Evolutionary conservation across 2,888 invertebrate genomes (phyloP), one percentile per base, ranked within the genome.

Genomic region (Himalopsyche kuldschensis): DNA sequence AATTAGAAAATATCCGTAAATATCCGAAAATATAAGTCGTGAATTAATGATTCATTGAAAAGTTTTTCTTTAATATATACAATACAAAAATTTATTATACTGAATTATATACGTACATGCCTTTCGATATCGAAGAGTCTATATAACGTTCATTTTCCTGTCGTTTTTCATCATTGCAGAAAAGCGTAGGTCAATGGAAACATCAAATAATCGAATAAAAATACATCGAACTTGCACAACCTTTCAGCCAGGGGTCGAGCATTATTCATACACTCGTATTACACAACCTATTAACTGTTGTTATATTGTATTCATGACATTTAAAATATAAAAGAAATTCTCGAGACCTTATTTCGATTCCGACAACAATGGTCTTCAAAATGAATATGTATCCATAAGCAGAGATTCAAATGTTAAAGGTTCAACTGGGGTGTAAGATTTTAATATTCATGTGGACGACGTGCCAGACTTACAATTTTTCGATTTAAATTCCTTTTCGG

Each of bases 251-350:
- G 20, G 20, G 55, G 55, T 55, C 55, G 55, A 20, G 24, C 20
- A 55, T n/a, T 55, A 55, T 55, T 55, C 55, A 55, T 55, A n/a
- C 20, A 6, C 6, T 24, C 20, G 10, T 55, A 55, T 20, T 20
- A 55, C 5, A 55, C 55, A 55, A 55, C 55, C 55, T 55, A 55
- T 55, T 55, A 55, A 55, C 55, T 20, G 48, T 78, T 78, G 35
- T 78, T 78, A 55, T 83, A 78, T 81, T 80, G 79, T 84, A 81
- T 84, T 81, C 84, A 75, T 81, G 84, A 78, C 81, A 81, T 84
- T 84, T 81, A 55, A 24, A 20, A 20, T 20, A 10, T 55, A 20
- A 55, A 55, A 55, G 55, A 55, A 55, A 55, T 55, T n/a, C 24
- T 55, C 55, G 55, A 20, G 55, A 55, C 55, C 55, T 55, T 55